Percentiles rank a stretch among this genome's conserved stretches.
Conservation (phyloP, 2,888 invertebrate genomes). For the Exocentrus adspersus region DNA sequence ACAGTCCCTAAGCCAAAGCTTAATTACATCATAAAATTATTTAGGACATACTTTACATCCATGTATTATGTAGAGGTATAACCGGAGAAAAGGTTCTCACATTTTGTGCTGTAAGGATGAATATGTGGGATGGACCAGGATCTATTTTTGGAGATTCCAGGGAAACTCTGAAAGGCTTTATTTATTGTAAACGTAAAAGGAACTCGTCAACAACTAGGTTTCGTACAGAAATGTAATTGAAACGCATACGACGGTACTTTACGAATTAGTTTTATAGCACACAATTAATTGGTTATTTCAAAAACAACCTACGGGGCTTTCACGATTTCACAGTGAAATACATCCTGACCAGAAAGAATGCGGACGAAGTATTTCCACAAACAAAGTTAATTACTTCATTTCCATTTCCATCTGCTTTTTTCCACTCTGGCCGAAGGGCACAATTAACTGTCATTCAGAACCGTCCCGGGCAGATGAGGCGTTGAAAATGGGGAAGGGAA, state of each 20-base stretch:
- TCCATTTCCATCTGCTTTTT: slow-evolving; percentile 9
- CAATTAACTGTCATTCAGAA: slow-evolving; percentile 12
- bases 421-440: not conserved
- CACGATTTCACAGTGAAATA: not conserved
- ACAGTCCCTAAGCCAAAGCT: too few relatives aligned
- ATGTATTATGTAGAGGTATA: too few relatives aligned
- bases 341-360: not conserved
- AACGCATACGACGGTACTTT: not conserved
- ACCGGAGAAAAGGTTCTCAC: too few relatives aligned
- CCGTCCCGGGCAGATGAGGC: not conserved
- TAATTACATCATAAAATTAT: too few relatives aligned
- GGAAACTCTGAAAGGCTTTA: too few relatives aligned
- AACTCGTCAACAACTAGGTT: too few relatives aligned
- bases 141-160: too few relatives aligned
- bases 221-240: too few relatives aligned
- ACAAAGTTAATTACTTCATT: slow-evolving; percentile 20
- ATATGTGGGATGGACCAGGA: too few relatives aligned
- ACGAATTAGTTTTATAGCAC: not conserved
- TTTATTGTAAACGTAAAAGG: too few relatives aligned
- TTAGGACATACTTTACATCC: too few relatives aligned
- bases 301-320: not conserved
- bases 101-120: too few relatives aligned
- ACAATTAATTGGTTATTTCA: not conserved
- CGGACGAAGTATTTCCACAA: slow-evolving; percentile 3
- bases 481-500: not conserved